Evolutionary conservation across 2,888 invertebrate genomes (phyloP), one percentile per base, ranked within the genome.

Genomic region (Uropetala carovei): DNA sequence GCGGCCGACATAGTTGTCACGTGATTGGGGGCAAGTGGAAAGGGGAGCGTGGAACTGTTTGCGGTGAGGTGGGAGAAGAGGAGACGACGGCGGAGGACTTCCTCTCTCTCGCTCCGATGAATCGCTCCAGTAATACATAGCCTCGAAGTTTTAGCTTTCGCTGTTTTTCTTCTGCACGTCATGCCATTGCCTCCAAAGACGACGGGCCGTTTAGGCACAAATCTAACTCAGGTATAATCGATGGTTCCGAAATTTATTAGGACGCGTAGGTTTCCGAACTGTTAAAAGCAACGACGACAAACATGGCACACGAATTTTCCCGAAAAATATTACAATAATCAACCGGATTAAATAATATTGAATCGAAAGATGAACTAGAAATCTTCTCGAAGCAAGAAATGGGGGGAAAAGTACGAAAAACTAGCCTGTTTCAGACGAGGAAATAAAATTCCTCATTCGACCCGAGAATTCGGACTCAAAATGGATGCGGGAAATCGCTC

Each of bases 11-110:
- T 75, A 22, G 27, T 75, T n/a, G 75, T 75, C 75, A 75, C 75
- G 75, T 75, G 75, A 75, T 75, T 22, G 75, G 75, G 75, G 75
- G 75, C 75, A 75, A 75, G 75, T 75, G 75, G 75, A 27, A 10
- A 75, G 75, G 22, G 75, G 75, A 75, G 18, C n/a, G 16, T 64
- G 64, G 68, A 18, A 22, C 68, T 68, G 68, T 68, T 68, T 68
- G 68, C 68, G 68, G 68, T 2, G 68, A 68, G 68, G 68, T 8
- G 22, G 13, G 75, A 27, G 16, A 27, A 13, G 27, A 3, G 75
- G 27, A 27, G 18, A 43, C 43, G 43, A 43, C 43, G 43, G 43
- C 1, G 43, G 43, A 43, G 5, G 43, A 43, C 43, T 43, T 43
- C 43, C 22, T 75, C 27, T 27, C 75, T 75, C 75, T 75, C 75